phyloP scores from a whole-genome alignment of 2,888 invertebrate species.

The Ochropleura plecta region DNA sequence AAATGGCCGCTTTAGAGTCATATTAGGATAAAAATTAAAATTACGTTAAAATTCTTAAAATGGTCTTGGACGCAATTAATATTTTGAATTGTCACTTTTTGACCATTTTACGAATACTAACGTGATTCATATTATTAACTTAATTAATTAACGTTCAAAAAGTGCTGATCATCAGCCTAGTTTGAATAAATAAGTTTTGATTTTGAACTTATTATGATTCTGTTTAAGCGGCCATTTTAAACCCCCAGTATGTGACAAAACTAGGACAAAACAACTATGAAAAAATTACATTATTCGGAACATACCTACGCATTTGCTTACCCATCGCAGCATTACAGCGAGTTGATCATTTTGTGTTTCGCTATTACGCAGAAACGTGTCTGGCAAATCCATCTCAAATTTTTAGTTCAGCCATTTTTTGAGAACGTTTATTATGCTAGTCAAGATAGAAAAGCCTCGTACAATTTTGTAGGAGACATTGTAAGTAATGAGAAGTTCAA shows the following conservation, averaged over 20 bases:
- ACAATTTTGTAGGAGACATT: conserved; percentile 53
- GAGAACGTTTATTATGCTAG: conserved; percentile 34
- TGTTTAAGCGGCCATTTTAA: no score
- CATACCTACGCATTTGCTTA: conserved; percentile 6
- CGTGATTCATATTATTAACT: no score
- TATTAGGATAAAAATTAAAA: no score
- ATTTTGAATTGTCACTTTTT: no score
- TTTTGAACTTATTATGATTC: no score
- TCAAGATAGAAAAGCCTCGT: conserved; percentile 31
- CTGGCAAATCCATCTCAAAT: conserved; percentile 27
- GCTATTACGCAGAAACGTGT: conserved; percentile 16
- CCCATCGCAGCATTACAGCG: background rate
- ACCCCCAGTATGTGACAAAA: conserved; percentile 5
- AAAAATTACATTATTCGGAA: conserved; percentile 4
- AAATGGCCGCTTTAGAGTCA: no score
- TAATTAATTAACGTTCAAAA: no score
- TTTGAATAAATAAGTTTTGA: no score
- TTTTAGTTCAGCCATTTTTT: conserved; percentile 26
- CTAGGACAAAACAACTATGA: background rate
- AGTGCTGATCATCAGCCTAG: no score
- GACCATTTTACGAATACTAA: no score
- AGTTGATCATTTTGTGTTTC: conserved; percentile 9
- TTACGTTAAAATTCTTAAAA: no score
- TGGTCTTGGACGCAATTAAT: no score
- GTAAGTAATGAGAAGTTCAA: conserved; percentile 71